Conservation (phyloP, 2,888 invertebrate species). For the Trachelus tabidus region DNA sequence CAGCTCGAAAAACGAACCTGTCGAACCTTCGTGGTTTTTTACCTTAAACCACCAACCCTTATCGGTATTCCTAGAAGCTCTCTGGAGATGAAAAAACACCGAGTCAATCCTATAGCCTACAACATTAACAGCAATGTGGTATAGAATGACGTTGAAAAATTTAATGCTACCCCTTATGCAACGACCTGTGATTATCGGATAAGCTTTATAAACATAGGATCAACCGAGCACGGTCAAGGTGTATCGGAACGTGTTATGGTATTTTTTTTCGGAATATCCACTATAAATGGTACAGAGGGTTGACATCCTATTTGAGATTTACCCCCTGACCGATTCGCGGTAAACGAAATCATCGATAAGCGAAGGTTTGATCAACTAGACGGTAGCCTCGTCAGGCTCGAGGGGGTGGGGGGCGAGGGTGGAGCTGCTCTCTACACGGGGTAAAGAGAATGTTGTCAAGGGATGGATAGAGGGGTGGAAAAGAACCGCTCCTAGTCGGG, state of each 20-base stretch:
- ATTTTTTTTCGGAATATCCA: neutral
- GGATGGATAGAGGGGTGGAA: neutral
- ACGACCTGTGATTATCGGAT: neutral
- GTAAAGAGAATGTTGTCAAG: neutral
- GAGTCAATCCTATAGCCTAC: neutral
- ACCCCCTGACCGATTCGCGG: constrained; percentile 40
- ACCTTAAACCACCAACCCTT: neutral
- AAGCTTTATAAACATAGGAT: neutral
- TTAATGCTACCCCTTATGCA: too few relatives aligned
- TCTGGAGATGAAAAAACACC: neutral
- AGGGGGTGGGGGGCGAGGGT: constrained; percentile 16
- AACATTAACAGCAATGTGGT: neutral
- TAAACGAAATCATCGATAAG: constrained; percentile 57
- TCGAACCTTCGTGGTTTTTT: constrained; percentile 18
- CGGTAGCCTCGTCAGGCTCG: constrained; percentile 1
- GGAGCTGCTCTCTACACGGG: neutral
- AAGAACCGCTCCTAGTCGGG: constrained; percentile 11
- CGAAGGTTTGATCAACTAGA: constrained; percentile 12
- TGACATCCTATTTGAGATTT: constrained; percentile 5
- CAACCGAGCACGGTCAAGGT: neutral
- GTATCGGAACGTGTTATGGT: neutral
- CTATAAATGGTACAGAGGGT: neutral
- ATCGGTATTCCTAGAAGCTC: neutral
- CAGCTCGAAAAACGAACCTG: constrained; percentile 30
- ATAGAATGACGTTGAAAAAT: neutral